Conservation (phyloP, 2,888 invertebrate genomes). For the Hyalella azteca region DNA sequence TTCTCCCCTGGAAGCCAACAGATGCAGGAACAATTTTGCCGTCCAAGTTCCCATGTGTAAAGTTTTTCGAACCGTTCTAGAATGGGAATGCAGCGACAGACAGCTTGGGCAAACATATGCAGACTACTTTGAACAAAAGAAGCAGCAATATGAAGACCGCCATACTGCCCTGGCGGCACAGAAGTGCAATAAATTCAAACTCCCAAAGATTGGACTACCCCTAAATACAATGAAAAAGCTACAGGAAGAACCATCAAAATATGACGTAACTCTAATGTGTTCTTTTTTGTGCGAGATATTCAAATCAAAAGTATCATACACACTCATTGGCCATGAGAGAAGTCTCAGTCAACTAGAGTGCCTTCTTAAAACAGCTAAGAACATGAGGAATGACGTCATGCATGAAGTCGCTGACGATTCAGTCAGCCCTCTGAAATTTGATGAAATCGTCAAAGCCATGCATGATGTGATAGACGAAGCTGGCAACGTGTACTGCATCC, state of each 20-base stretch:
- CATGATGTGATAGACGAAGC: background rate
- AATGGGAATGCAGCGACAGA: background rate
- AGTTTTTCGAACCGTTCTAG: background rate
- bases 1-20: background rate
- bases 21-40: background rate
- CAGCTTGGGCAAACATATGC: background rate
- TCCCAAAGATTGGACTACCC: too few relatives aligned
- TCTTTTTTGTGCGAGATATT: background rate
- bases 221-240: background rate
- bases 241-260: background rate
- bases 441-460: background rate
- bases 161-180: background rate
- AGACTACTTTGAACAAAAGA: background rate
- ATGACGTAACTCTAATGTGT: background rate
- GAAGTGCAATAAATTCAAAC: background rate
- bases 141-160: background rate
- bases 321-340: background rate
- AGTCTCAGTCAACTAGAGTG: background rate
- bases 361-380: background rate
- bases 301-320: background rate
- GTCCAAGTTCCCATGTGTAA: background rate
- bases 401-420: background rate
- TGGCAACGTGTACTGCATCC: background rate
- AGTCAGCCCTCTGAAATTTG: background rate
- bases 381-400: background rate